Conservation (phyloP, 2,797 vertebrate species). For the Smutsia temminckii region DNA sequence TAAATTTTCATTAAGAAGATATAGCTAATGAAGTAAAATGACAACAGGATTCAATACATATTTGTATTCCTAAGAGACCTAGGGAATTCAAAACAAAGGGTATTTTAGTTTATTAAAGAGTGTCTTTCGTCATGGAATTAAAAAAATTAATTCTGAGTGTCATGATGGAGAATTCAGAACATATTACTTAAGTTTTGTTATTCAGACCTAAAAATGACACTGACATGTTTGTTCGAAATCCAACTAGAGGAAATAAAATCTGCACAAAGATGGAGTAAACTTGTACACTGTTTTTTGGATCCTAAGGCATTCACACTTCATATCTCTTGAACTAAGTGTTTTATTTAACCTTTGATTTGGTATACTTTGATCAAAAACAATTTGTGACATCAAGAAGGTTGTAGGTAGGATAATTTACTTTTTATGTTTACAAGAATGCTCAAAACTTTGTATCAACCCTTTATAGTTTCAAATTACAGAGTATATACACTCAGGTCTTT, state of each 20-base stretch:
- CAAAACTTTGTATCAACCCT: not conserved
- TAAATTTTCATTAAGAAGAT: not conserved
- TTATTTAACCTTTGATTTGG: not conserved
- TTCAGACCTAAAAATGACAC: constrained; percentile 42
- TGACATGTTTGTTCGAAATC: constrained; percentile 10
- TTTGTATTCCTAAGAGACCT: not conserved
- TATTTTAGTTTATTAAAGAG: constrained; percentile 25
- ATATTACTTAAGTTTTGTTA: not conserved
- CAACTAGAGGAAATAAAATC: not conserved
- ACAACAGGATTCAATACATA: not conserved
- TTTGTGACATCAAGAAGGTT: not conserved
- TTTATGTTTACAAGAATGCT: not conserved
- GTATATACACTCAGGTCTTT: constrained; percentile 21
- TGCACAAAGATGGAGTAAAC: not conserved
- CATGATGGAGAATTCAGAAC: not conserved
- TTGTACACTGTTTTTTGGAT: not conserved
- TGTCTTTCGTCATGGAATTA: constrained; percentile 46
- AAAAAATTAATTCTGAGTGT: not conserved
- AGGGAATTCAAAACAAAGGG: not conserved
- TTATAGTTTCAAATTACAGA: constrained; percentile 8
- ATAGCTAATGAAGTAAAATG: not conserved
- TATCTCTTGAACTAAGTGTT: not conserved
- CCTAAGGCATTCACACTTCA: not conserved
- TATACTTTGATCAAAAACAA: constrained; percentile 23
- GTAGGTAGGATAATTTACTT: not conserved